These are phyloP conservation scores for Drosophila orena DNA, from an alignment of 1,140 invertebrate genomes.

Conservation along the genomic window DNA sequence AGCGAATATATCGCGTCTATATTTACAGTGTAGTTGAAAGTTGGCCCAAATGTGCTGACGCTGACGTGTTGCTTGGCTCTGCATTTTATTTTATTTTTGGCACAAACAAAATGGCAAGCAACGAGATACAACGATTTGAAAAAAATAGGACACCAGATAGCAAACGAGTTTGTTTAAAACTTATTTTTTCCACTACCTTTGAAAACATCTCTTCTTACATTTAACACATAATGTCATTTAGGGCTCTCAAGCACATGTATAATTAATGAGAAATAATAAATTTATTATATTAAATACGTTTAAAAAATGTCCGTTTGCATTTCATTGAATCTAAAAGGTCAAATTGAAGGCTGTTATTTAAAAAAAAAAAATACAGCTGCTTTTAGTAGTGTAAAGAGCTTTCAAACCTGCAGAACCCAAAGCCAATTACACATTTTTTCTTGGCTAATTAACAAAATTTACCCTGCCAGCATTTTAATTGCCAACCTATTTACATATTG, in stretches of 20 bases:
- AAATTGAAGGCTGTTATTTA: not conserved
- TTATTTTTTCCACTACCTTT: too few species aligned
- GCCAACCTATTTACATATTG: conserved; percentile 40
- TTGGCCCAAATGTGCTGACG: conserved; percentile 58
- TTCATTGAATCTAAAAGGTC: not conserved
- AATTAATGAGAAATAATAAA: too few species aligned
- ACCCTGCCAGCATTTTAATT: conserved; percentile 42
- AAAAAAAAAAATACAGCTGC: not conserved
- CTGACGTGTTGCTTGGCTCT: conserved; percentile 63
- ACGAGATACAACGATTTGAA: conserved; percentile 14
- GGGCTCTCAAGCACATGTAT: too few species aligned
- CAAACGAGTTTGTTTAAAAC: conserved; percentile 1
- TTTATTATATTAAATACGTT: not conserved
- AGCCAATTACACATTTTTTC: conserved; percentile 22
- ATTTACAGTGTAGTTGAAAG: conserved; percentile 43
- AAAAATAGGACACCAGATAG: conserved; percentile 18
- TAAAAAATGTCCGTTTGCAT: too few species aligned
- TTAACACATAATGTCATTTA: too few species aligned
- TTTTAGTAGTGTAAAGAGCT: not conserved
- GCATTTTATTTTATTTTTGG: conserved; percentile 49
- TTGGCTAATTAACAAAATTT: conserved; percentile 39
- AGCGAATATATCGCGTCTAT: not conserved
- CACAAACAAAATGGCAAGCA: conserved; percentile 51
- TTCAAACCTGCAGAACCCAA: conserved; percentile 5
- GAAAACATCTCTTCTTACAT: too few species aligned